Evolutionary conservation across 2,888 invertebrate species (phyloP).

Genomic region (Lysandra bellargus): DNA sequence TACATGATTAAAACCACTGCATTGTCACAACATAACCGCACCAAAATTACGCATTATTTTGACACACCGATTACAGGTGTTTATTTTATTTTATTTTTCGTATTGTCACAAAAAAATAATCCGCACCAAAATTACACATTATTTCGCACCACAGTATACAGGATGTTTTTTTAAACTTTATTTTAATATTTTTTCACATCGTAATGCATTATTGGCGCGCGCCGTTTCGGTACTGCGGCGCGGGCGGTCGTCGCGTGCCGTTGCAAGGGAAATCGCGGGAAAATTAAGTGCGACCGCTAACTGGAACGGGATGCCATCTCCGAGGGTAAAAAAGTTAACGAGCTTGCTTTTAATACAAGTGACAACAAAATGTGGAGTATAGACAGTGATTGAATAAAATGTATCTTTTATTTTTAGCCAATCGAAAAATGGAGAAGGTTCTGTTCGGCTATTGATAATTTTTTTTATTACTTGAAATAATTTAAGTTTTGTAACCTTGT

Average conservation of each 20-base stretch:
- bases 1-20: not conserved
- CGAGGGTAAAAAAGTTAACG: conserved; percentile 12
- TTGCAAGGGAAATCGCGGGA: conserved; percentile 70
- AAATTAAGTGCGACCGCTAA: conserved; percentile 57
- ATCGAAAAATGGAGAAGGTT: no score
- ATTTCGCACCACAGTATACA: not conserved
- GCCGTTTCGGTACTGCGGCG: conserved; percentile 49
- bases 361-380: not conserved
- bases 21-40: not conserved
- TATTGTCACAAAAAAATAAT: not conserved
- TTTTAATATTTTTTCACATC: conserved; percentile 61
- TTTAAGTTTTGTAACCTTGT: no score
- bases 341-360: conserved; percentile 27
- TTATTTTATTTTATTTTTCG: conserved; percentile 54
- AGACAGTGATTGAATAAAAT: no score
- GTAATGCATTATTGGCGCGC: conserved; percentile 72
- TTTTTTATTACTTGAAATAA: no score
- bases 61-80: conserved; percentile 32
- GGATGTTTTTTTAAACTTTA: conserved; percentile 45
- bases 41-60: no score
- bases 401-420: no score
- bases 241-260: conserved; percentile 46
- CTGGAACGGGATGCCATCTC: conserved; percentile 56
- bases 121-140: not conserved
- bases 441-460: no score